Evolutionary conservation across 2,888 invertebrate genomes (phyloP).

Genomic region (Ganaspis brasiliensis): DNA sequence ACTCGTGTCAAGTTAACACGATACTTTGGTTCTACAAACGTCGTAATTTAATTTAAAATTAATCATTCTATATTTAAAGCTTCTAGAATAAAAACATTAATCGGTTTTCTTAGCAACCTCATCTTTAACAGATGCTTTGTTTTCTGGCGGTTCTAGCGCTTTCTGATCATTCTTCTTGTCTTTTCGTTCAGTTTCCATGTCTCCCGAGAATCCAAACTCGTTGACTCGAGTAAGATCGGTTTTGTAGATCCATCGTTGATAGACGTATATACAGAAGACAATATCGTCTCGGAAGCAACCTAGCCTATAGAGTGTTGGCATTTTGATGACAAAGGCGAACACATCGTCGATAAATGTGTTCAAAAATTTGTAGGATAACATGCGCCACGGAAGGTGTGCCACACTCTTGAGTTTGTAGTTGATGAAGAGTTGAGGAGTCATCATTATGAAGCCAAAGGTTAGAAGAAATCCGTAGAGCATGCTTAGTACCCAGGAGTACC

Average conservation of each 20-base stretch:
- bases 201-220: conserved; percentile 98
- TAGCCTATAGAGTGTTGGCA: conserved; percentile 99
- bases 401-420: conserved; percentile 99
- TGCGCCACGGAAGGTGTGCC: conserved; percentile 99
- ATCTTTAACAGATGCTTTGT: conserved; percentile 58
- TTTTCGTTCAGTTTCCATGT: conserved; percentile 86
- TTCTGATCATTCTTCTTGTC: conserved; percentile 61
- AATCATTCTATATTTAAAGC: conserved; percentile 5
- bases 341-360: conserved; percentile 99
- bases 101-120: conserved; percentile 70
- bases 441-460: conserved; percentile 99
- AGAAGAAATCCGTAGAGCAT: conserved; percentile 99
- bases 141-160: conserved; percentile 58
- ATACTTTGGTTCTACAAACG: conserved; percentile 27
- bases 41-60: conserved; percentile 17
- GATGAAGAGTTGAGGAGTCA: conserved; percentile 99
- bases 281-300: conserved; percentile 99
- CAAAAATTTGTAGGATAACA: conserved; percentile 99
- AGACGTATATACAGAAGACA: conserved; percentile 98
- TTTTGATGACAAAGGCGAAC: conserved; percentile 99
- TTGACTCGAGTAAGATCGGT: conserved; percentile 97
- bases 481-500: conserved; percentile 98
- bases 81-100: conserved; percentile 61
- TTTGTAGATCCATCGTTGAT: conserved; percentile 99
- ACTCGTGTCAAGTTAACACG: background rate